A percentile compares a stretch with the other conserved stretches of the same genome.
phyloP scores from a whole-genome alignment of 2,113 vertebrate species.

The Ophthalmolycus amberensis region DNA sequence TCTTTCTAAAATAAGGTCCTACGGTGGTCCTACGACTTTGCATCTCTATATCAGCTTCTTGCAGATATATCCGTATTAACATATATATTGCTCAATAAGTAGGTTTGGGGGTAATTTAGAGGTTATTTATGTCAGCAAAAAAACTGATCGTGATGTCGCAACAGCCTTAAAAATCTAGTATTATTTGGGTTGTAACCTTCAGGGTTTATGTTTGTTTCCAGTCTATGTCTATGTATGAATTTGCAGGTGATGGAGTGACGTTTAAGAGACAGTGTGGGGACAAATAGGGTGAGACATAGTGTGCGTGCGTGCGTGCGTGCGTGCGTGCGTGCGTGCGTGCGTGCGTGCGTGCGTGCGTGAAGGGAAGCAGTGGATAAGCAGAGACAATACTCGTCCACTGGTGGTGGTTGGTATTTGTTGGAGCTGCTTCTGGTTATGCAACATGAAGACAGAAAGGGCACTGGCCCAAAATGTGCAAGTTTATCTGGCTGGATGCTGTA shows the following conservation, averaged over 20 bases:
- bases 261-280: not conserved
- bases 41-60: no score
- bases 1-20: no score
- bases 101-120: no score
- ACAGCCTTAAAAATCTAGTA: not conserved
- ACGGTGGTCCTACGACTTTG: no score
- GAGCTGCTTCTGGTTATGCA: constrained; percentile 55
- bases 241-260: not conserved
- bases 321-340: not conserved
- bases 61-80: no score
- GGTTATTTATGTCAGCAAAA: no score
- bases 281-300: not conserved
- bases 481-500: constrained; percentile 46
- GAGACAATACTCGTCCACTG: constrained; percentile 23
- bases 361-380: constrained; percentile 10
- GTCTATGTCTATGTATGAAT: not conserved
- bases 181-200: not conserved
- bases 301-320: no score
- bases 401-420: constrained; percentile 38
- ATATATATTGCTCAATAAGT: no score
- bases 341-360: not conserved
- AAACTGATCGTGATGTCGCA: not conserved
- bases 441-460: constrained; percentile 54
- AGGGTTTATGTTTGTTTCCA: not conserved
- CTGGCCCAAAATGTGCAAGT: constrained; percentile 50